These are phyloP conservation scores for Rhinichthys osculus DNA, from an alignment of 2,797 vertebrate species.

Conservation along the genomic window DNA sequence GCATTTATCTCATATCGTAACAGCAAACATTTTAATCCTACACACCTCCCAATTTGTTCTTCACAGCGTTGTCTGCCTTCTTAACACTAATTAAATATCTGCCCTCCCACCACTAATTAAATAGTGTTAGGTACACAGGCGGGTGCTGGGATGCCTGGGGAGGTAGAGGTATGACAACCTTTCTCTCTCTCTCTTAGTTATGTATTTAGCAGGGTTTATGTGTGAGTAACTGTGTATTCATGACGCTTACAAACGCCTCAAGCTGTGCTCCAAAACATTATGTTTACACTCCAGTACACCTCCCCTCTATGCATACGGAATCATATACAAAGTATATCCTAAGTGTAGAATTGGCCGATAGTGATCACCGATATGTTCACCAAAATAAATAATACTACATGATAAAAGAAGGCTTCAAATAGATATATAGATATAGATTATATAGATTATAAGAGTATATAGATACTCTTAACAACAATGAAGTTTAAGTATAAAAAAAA, in stretches of 20 bases:
- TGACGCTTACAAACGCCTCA: slow-evolving; percentile 30
- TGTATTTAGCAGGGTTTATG: slow-evolving; percentile 26
- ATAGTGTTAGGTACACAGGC: slow-evolving; percentile 39
- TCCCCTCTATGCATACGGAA: slow-evolving; percentile 15
- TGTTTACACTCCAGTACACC: slow-evolving; percentile 33
- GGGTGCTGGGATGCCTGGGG: slow-evolving; percentile 30
- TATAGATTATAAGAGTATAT: too few species aligned
- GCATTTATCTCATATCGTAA: slow-evolving; percentile 11
- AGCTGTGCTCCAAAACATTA: slow-evolving; percentile 45
- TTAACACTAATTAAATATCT: slow-evolving; percentile 46
- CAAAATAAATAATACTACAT: too few species aligned
- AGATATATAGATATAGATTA: too few species aligned
- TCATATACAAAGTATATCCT: slow-evolving; percentile 30
- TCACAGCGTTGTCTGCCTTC: neutral
- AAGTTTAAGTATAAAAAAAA: too few species aligned
- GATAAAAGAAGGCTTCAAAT: too few species aligned
- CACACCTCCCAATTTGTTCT: slow-evolving; percentile 29
- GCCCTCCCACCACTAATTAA: slow-evolving; percentile 45
- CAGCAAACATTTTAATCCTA: slow-evolving; percentile 23
- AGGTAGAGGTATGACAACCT: slow-evolving; percentile 22
- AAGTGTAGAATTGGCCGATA: too few species aligned
- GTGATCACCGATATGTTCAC: too few species aligned
- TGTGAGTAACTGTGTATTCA: slow-evolving; percentile 37
- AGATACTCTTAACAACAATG: too few species aligned
- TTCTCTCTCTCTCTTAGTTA: neutral